phyloP scores from a whole-genome alignment of 1,140 invertebrate genomes.

The Camponotus vicinus region DNA sequence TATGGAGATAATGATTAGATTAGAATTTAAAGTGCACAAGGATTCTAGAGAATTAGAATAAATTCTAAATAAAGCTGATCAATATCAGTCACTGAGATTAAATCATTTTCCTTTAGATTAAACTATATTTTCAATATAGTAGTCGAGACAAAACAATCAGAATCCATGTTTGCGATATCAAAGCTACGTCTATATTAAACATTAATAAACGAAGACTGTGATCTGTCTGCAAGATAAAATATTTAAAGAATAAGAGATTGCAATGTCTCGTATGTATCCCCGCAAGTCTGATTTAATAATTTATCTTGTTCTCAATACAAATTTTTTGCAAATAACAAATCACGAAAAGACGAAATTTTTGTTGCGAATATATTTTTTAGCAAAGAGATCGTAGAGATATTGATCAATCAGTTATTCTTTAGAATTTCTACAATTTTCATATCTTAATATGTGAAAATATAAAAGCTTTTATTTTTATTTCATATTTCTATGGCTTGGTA shows the following conservation, averaged over 20 bases:
- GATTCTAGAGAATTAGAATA: background rate
- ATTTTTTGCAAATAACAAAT: background rate
- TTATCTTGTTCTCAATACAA: background rate
- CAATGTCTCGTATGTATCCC: background rate
- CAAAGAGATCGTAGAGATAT: background rate
- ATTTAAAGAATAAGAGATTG: slow-evolving; percentile 21
- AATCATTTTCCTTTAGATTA: slow-evolving; percentile 5
- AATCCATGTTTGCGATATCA: background rate
- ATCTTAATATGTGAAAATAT: background rate
- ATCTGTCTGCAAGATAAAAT: slow-evolving; percentile 5
- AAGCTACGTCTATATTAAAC: slow-evolving; percentile 4
- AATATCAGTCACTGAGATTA: background rate
- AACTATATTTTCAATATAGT: background rate
- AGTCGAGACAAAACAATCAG: background rate
- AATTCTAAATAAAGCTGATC: background rate
- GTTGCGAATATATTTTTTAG: background rate
- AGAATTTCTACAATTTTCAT: background rate
- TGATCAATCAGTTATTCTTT: background rate
- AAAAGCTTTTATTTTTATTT: background rate
- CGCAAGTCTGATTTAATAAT: slow-evolving; percentile 16
- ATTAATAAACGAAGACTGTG: background rate
- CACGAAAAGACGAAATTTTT: background rate
- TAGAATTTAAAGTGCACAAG: background rate
- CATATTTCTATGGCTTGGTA: background rate
- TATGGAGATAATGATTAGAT: background rate